Base-by-base conservation (phyloP, 2,888 invertebrate species). In the Acronicta alni region DNA sequence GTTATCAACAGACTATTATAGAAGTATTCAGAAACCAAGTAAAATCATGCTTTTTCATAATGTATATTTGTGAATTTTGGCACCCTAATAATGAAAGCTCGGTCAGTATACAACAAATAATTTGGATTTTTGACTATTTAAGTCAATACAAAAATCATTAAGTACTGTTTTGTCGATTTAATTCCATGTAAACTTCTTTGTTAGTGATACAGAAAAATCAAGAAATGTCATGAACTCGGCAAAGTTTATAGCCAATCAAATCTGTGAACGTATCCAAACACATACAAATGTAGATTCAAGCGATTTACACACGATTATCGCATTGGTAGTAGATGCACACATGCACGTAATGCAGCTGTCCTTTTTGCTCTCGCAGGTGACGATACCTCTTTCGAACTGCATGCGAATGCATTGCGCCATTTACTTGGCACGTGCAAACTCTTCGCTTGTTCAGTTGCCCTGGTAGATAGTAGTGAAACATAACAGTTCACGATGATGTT, bases 401-500 rank as follows among this genome's bases (percentile, higher is more conserved):
- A 91, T 89, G 74, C 81, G 81, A 87, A 85, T 88, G 87, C 86
- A 88, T 63, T 78, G 82, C 83, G 80, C 75, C 72, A 81, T 85
- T 86, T 87, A 84, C 86, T 88, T 87, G 83, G 85, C 87, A 78
- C 84, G 80, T 78, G 79, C 77, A 83, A 87, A 72, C 90, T 90
- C 90, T 77, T 88, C 70, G 73, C 62, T 64, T 61, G 64, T 75
- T 89, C 85, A 58, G 88, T 61, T 77, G 79, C 83, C 91, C 91
- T 92, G 86, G 92, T 93, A 89, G 74, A 75, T 82, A 82, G 69
- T 70, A 86, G 83, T 82, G 75, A 86, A 87, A 87, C 80, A 76
- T 85, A 85, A 85, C 87, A 84, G 84, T 85, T 85, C 73, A 67
- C 18, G 49, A 66, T 67, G 48, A 67, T 58, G 59, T 60, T 62